These are phyloP conservation scores for Craniophora ligustri DNA, from an alignment of 2,888 invertebrate species.

Conservation along the genomic window DNA sequence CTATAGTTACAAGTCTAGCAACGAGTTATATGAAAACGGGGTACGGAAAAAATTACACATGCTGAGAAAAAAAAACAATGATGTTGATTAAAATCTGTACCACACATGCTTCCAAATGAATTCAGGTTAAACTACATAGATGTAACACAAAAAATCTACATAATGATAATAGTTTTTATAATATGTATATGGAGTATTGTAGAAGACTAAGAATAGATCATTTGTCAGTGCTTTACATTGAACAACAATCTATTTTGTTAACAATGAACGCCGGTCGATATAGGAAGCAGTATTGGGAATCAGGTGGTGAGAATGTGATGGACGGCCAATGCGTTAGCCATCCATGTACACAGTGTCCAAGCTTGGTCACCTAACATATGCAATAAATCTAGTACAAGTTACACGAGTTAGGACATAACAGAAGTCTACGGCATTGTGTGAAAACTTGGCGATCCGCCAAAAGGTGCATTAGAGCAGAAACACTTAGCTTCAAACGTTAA, in stretches of 20 bases:
- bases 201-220: neutral
- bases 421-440: constrained; percentile 62
- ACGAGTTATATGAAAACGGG: no score
- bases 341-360: constrained; percentile 16
- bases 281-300: constrained; percentile 22
- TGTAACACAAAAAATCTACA: no score
- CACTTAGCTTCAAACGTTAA: constrained; percentile 69
- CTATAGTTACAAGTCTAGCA: no score
- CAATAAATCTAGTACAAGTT: constrained; percentile 50
- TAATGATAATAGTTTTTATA: no score
- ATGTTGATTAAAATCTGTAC: no score
- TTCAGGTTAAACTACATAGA: no score
- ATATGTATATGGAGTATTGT: neutral
- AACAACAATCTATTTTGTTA: constrained; percentile 26
- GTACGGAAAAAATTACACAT: no score
- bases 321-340: constrained; percentile 16
- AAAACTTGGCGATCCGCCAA: constrained; percentile 68
- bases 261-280: constrained; percentile 34
- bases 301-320: constrained; percentile 32
- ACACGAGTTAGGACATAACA: constrained; percentile 51
- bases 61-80: no score
- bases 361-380: constrained; percentile 32
- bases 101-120: no score
- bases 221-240: constrained; percentile 8
- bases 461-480: constrained; percentile 65